Percentiles rank a stretch among this genome's conserved stretches.
Conservation (phyloP, 2,797 vertebrate genomes). For the Telmatherina bonti region DNA sequence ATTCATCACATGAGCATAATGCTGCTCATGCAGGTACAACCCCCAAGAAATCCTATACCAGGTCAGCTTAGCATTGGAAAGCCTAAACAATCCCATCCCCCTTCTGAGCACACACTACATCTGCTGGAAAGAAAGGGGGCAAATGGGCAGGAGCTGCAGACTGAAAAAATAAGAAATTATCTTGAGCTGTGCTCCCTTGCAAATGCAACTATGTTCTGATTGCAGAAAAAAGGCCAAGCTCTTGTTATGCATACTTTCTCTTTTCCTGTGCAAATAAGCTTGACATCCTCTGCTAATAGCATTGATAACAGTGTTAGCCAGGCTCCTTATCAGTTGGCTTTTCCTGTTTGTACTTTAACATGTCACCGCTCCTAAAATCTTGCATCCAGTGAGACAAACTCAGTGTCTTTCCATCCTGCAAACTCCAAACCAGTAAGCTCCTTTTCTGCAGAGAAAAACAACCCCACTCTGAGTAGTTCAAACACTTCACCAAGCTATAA, state of each 20-base stretch:
- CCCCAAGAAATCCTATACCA: slow-evolving; percentile 75
- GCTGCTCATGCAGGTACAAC: slow-evolving; percentile 74
- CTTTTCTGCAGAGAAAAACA: slow-evolving; percentile 16
- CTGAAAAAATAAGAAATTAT: slow-evolving; percentile 45
- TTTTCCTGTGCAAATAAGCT: slow-evolving; percentile 52
- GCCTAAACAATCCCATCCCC: slow-evolving; percentile 66
- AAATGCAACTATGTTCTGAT: slow-evolving; percentile 39
- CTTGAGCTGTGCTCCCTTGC: slow-evolving; percentile 25
- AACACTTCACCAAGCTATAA: slow-evolving; percentile 17
- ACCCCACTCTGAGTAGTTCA: slow-evolving; percentile 12
- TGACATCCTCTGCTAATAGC: slow-evolving; percentile 50
- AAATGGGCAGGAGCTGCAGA: slow-evolving; percentile 51
- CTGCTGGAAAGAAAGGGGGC: slow-evolving; percentile 43
- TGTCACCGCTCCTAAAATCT: slow-evolving; percentile 55
- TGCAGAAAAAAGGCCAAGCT: slow-evolving; percentile 35
- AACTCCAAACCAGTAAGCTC: slow-evolving; percentile 6
- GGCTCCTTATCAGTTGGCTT: slow-evolving; percentile 59
- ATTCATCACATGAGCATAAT: slow-evolving; percentile 81
- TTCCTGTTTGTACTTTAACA: slow-evolving; percentile 65
- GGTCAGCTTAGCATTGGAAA: slow-evolving; percentile 51
- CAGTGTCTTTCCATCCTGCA: slow-evolving; percentile 24
- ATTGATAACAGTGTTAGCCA: slow-evolving; percentile 60
- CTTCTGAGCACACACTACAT: slow-evolving; percentile 39
- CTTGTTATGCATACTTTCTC: slow-evolving; percentile 39
- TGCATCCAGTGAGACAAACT: slow-evolving; percentile 50